Evolutionary conservation across 2,113 vertebrate genomes (phyloP).

Genomic region (Mobula hypostoma): DNA sequence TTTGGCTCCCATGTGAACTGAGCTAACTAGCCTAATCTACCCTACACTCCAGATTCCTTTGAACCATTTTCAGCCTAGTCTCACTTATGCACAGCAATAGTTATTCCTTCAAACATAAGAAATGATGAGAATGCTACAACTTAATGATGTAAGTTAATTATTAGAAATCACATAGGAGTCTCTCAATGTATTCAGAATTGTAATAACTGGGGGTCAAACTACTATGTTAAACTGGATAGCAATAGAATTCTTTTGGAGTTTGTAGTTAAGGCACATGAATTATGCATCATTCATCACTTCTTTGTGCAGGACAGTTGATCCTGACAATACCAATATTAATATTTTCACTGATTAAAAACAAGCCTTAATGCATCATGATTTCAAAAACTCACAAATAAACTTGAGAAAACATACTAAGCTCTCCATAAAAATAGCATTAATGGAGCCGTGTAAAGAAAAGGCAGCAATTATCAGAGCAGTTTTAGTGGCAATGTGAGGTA

Average conservation of each 20-base stretch:
- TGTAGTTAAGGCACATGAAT: background rate
- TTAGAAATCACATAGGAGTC: background rate
- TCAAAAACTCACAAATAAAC: background rate
- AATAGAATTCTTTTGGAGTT: background rate
- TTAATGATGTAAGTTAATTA: background rate
- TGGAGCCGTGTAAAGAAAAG: too few relatives aligned
- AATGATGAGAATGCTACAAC: background rate
- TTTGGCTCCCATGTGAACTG: background rate
- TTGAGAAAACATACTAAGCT: too few relatives aligned
- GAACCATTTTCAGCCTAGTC: background rate
- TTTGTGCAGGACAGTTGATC: background rate
- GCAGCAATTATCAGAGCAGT: background rate
- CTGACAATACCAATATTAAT: background rate
- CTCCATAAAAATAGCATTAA: too few relatives aligned
- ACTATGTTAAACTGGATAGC: background rate
- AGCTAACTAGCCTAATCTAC: background rate
- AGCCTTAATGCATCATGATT: background rate
- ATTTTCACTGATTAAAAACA: too few relatives aligned
- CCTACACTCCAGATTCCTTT: background rate
- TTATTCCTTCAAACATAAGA: background rate
- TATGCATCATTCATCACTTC: background rate
- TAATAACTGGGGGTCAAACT: background rate
- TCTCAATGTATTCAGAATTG: background rate
- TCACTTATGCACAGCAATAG: background rate
- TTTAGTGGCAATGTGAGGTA: background rate